These are phyloP conservation scores for Chymomyza amoena DNA, from an alignment of 2,888 invertebrate species.

Conservation along the genomic window DNA sequence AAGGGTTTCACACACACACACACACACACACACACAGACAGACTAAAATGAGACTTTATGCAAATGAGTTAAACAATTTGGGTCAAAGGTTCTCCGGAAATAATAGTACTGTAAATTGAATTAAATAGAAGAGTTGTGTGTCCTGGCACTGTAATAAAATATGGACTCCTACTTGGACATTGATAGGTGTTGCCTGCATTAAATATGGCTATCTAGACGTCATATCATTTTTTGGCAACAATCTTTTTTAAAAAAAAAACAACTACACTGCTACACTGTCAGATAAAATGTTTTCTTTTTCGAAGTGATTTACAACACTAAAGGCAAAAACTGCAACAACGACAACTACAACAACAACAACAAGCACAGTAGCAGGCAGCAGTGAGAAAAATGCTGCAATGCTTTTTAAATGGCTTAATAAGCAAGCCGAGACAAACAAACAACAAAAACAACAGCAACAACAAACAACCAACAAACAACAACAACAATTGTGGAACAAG, in stretches of 20 bases:
- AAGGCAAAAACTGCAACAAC: background rate
- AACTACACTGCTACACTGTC: background rate
- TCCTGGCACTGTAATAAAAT: slow-evolving; percentile 11
- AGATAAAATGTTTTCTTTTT: slow-evolving; percentile 9
- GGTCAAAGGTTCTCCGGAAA: slow-evolving; percentile 54
- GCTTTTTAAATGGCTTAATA: slow-evolving; percentile 59
- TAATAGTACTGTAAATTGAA: slow-evolving; percentile 37
- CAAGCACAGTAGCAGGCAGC: background rate
- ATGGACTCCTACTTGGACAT: background rate
- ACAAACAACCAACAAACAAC: slow-evolving; percentile 6
- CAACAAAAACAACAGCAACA: slow-evolving; percentile 10
- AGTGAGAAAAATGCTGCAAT: slow-evolving; percentile 21
- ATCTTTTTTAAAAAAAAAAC: background rate
- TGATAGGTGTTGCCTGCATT: background rate
- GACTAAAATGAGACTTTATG: slow-evolving; percentile 41
- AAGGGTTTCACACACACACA: slow-evolving; percentile 35
- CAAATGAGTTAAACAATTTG: slow-evolving; percentile 55
- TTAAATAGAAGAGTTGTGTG: slow-evolving; percentile 38
- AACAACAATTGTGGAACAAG: slow-evolving; percentile 26
- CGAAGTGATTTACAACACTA: slow-evolving; percentile 32
- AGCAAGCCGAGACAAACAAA: slow-evolving; percentile 41
- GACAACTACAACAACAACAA: background rate
- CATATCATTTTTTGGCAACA: background rate
- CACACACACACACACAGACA: slow-evolving; percentile 30
- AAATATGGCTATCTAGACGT: background rate